Percentiles rank a stretch among this genome's conserved stretches.
These are phyloP conservation scores for Rhegmatorhina hoffmannsi DNA, from an alignment of 2,113 vertebrate species.

Conservation along the genomic window DNA sequence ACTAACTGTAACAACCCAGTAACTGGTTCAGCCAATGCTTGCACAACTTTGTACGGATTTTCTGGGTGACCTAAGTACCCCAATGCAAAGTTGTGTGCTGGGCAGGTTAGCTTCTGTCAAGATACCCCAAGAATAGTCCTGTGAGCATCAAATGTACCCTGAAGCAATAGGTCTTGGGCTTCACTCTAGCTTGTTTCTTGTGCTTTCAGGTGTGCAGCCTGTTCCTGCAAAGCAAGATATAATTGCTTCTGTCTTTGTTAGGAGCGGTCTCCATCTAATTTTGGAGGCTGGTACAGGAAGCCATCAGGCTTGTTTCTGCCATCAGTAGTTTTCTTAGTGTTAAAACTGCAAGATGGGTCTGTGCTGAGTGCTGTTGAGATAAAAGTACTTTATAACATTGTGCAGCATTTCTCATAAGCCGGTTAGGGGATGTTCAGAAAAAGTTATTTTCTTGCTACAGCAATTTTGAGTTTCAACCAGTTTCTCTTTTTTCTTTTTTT, in stretches of 20 bases:
- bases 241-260: background rate
- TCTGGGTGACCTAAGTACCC: background rate
- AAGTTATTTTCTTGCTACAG: background rate
- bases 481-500: background rate
- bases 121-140: background rate
- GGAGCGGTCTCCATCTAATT: background rate
- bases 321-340: background rate
- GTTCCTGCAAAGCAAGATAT: background rate
- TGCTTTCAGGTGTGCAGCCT: background rate
- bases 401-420: background rate
- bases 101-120: background rate
- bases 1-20: background rate
- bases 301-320: background rate
- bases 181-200: background rate
- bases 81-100: rapidly evolving
- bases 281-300: background rate
- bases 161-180: background rate
- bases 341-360: background rate
- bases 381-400: background rate
- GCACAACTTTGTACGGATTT: background rate
- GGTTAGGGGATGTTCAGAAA: background rate
- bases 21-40: background rate
- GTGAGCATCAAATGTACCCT: background rate
- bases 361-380: background rate
- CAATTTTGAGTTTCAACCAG: background rate